Base-by-base conservation (phyloP, 2,797 vertebrate genomes). In the Esox masquinongy region DNA sequence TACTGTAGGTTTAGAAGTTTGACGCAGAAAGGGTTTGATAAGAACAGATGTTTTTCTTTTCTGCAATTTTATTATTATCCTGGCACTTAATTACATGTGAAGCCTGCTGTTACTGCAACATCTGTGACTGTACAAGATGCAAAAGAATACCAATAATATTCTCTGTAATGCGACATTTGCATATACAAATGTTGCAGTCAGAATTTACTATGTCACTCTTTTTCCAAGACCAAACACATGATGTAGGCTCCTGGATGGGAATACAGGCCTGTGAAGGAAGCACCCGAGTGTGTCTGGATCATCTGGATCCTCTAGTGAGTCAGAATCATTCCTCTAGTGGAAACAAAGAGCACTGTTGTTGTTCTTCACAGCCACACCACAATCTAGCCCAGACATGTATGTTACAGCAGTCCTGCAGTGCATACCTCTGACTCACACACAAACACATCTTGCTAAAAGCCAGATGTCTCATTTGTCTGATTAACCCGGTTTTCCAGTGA, bases 391-490 rank as follows among this genome's bases (percentile, higher is more conserved):
- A 82, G 74, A 70, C 73, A 76, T 76, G 56, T 76, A 63, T 34
- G 68, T 82, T 81, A 79, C 82, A 63, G 80, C 71, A 64, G 75
- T 87, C 72, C 76, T 70, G 66, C 49, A 61, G 77, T 80, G 70
- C 82, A 81, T 61, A 87, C 74, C 70, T 24, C 29, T 75, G 64
- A 78, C 77, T 75, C 77, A 79, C 66, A 84, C 79, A 81, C 81
- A 86, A 85, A 86, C 83, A 85, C 49, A 73, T 77, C 77, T 82
- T 78, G 87, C 81, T 88, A 86, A 88, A 88, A 87, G 85, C 87
- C 86, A 87, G 80, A 83, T 81, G 84, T 91, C 85, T 82, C 69
- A 63, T 92, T 90, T 85, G 80, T 86, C 81, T 89, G 88, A 92
- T 91, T 88, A 88, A 89, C 86, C 88, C 72, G 51, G 73, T 15